phyloP scores from a whole-genome alignment of 2,888 invertebrate species.

The Coelinius sp. region DNA sequence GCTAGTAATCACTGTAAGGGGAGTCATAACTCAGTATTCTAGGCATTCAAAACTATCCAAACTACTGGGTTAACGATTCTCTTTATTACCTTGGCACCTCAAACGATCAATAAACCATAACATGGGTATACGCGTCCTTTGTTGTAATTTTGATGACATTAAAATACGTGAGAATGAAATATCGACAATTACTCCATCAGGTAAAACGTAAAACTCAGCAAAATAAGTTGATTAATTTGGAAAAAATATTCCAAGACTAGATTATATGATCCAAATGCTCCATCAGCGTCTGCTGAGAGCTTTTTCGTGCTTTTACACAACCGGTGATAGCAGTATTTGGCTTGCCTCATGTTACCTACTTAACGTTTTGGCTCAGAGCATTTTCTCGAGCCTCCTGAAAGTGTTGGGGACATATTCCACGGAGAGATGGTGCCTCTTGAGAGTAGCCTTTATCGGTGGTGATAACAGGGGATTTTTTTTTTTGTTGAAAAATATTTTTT shows the following conservation, averaged over 20 bases:
- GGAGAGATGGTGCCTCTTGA: not conserved
- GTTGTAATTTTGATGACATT: too few relatives aligned
- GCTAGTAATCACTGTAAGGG: not conserved
- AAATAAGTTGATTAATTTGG: not conserved
- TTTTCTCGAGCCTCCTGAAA: conserved; percentile 14
- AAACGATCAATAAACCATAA: conserved; percentile 11
- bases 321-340: conserved; percentile 13
- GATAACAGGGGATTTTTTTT: not conserved
- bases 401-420: not conserved
- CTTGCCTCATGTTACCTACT: conserved; percentile 33
- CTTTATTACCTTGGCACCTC: not conserved
- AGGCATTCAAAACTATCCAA: not conserved
- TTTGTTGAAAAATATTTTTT: too few relatives aligned
- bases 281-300: conserved; percentile 48
- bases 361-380: conserved; percentile 40
- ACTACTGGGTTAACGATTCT: not conserved
- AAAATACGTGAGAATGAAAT: too few relatives aligned
- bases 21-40: not conserved
- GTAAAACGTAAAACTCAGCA: not conserved
- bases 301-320: conserved; percentile 34
- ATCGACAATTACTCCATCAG: too few relatives aligned
- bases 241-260: too few relatives aligned
- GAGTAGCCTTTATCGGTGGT: not conserved
- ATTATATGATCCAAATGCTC: conserved; percentile 39
- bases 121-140: too few relatives aligned